Evolutionary conservation across 2,797 vertebrate genomes (phyloP), one percentile per base, ranked within the genome.

Genomic region (Petrocephalus sullivani): DNA sequence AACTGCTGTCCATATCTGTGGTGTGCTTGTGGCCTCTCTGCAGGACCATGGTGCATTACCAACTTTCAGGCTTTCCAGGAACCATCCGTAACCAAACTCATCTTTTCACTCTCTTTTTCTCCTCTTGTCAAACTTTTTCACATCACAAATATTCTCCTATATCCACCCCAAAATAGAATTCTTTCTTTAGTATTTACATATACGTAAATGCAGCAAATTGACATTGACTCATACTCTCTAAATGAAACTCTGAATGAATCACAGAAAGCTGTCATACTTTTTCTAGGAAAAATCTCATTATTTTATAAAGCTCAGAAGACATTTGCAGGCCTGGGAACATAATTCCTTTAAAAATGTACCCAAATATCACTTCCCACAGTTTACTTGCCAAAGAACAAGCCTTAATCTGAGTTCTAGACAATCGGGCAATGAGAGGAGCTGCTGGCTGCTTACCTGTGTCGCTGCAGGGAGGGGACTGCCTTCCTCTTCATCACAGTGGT

Each of bases 11-110:
- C 91, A 92, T 93, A 90, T 89, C 90, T 90, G 88, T 90, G 85
- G 87, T 87, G 84, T 89, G 85, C 91, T 91, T 92, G 87, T 91
- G 88, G 33, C 88, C 88, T 89, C 91, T 92, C 88, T 93, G 92
- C 89, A 90, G 92, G 89, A 92, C 92, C 92, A 93, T 93, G 91
- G 89, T 91, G 92, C 87, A 89, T 87, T 56, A 46, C 89, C 78
- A 88, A 41, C 87, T 90, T 86, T 91, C 88, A 89, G 88, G 87
- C 88, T 78, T 88, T 85, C 81, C 87, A 89, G 88, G 88, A 89
- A 89, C 90, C 90, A 88, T 89, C 91, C 90, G 90, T 88, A 86
- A 89, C 84, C 87, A 90, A 88, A 89, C 87, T 71, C 86, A 58
- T 82, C 58, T 64, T 89, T 53, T 49, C 41, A 54, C 75, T 41